Conservation (phyloP, 2,888 invertebrate genomes). For the Athripsodes cinereus region DNA sequence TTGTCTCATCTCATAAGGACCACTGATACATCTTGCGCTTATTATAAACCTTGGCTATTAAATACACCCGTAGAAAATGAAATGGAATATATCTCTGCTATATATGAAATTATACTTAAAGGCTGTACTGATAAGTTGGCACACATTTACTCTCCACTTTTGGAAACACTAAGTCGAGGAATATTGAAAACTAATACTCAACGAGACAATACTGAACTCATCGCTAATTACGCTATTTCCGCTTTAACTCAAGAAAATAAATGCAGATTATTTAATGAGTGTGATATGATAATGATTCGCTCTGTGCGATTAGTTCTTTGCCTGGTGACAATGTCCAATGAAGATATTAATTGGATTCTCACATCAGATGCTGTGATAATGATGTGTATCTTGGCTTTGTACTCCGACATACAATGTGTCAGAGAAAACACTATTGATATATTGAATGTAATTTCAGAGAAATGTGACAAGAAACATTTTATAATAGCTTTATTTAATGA, state of each 20-base stretch:
- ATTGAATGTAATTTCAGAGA: conserved; percentile 38
- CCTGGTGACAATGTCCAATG: background rate
- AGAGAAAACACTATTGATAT: conserved; percentile 52
- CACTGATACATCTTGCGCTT: conserved; percentile 39
- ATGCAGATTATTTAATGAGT: conserved; percentile 34
- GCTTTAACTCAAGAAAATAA: conserved; percentile 35
- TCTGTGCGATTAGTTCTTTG: conserved; percentile 6
- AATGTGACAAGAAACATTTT: conserved; percentile 35
- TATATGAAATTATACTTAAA: conserved; percentile 47
- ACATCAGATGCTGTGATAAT: conserved; percentile 46
- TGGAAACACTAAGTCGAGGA: conserved; percentile 44
- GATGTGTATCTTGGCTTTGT: conserved; percentile 52
- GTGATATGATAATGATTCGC: conserved; percentile 37
- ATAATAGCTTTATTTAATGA: conserved; percentile 45
- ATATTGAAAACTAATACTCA: conserved; percentile 38
- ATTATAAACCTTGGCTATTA: conserved; percentile 41
- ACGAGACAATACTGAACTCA: conserved; percentile 47
- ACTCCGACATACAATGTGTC: conserved; percentile 48
- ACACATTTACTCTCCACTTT: conserved; percentile 37
- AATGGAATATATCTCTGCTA: conserved; percentile 38
- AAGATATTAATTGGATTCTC: conserved; percentile 35
- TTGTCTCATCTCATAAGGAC: conserved; percentile 39
- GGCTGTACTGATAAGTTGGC: conserved; percentile 42
- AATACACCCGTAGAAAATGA: conserved; percentile 37
- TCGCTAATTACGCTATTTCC: conserved; percentile 52